phyloP scores from a whole-genome alignment of 2,888 invertebrate species.

The Cantharis rustica region DNA sequence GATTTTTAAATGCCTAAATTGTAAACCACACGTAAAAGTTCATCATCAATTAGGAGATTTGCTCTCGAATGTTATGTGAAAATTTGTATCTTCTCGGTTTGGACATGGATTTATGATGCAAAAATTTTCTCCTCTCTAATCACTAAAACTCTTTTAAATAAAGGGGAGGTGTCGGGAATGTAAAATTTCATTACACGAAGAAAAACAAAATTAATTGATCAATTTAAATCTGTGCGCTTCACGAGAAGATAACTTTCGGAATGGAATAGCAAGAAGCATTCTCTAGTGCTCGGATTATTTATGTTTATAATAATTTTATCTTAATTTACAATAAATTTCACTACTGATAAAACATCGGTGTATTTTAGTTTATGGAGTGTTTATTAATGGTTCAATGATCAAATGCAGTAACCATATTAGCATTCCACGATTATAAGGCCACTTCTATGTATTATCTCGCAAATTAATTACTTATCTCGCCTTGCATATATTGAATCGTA shows the following conservation, averaged over 20 bases:
- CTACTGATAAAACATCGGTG: neutral
- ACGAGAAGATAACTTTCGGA: neutral
- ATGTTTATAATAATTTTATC: neutral
- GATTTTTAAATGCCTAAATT: neutral
- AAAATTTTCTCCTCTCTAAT: neutral
- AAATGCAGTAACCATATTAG: neutral
- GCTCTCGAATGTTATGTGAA: neutral
- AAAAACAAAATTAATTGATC: neutral
- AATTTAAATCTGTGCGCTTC: neutral
- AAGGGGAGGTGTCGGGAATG: neutral
- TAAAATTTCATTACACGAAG: neutral
- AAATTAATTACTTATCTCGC: neutral
- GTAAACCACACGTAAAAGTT: neutral
- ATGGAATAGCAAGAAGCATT: neutral
- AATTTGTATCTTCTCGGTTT: neutral
- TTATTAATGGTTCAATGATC: slow-evolving; percentile 1
- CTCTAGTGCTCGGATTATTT: neutral
- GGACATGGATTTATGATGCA: neutral
- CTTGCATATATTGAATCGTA: neutral
- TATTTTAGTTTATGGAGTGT: neutral
- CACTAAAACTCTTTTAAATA: neutral
- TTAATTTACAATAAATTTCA: neutral
- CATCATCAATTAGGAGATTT: neutral
- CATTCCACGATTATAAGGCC: neutral
- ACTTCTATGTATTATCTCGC: neutral